These are phyloP conservation scores for Tapirus terrestris DNA, from an alignment of 2,113 vertebrate species.

Conservation along the genomic window DNA sequence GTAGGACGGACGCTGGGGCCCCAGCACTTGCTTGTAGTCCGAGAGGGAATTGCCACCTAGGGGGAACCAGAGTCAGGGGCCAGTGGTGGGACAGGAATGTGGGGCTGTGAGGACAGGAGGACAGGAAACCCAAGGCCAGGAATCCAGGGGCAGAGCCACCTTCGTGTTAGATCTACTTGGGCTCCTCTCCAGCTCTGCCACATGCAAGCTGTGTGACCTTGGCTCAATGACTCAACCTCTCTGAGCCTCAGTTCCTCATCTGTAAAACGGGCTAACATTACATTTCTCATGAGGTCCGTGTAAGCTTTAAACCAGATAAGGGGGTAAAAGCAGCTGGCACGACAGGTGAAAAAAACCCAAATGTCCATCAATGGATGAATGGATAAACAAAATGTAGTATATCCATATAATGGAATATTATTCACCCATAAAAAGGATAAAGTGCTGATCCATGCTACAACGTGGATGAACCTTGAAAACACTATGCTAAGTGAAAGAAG, in stretches of 20 bases:
- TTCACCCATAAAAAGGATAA: not conserved
- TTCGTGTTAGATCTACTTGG: rapidly evolving
- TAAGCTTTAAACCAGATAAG: not conserved
- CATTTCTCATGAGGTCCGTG: rapidly evolving
- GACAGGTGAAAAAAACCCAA: not conserved
- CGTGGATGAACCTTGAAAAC: not conserved
- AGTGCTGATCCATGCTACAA: rapidly evolving
- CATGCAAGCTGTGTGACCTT: not conserved
- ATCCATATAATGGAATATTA: rapidly evolving
- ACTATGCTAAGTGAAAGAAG: no score
- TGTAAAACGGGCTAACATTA: not conserved
- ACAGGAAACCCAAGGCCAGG: not conserved
- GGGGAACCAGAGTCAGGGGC: slow-evolving; percentile 5
- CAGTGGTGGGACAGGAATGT: not conserved
- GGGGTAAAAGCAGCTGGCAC: not conserved
- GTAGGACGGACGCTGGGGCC: slow-evolving; percentile 78
- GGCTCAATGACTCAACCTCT: not conserved
- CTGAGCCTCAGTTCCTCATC: not conserved
- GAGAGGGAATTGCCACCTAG: slow-evolving; percentile 64
- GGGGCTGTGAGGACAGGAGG: not conserved
- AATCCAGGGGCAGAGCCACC: not conserved
- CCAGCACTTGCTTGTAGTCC: slow-evolving; percentile 87
- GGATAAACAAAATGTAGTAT: not conserved
- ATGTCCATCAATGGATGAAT: rapidly evolving
- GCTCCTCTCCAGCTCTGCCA: not conserved